phyloP scores from a whole-genome alignment of 1,140 invertebrate species.

The Camponotus vicinus region DNA sequence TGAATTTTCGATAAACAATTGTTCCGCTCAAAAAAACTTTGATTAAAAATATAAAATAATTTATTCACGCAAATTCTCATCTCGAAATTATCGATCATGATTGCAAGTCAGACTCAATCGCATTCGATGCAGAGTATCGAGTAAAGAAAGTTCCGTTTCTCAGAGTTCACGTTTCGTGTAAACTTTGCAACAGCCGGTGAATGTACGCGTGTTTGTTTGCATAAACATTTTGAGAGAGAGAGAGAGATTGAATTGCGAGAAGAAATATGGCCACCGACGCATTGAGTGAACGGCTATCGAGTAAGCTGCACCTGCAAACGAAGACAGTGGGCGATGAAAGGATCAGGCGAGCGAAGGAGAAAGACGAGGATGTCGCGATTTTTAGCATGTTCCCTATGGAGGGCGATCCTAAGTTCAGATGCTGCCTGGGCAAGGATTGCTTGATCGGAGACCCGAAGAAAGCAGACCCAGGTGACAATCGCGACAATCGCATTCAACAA shows the following conservation, averaged over 20 bases:
- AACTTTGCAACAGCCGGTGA: background rate
- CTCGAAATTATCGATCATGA: background rate
- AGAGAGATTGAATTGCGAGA: constrained; percentile 27
- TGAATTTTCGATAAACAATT: background rate
- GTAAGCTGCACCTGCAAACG: constrained; percentile 90
- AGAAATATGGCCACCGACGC: constrained; percentile 90
- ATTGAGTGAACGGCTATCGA: constrained; percentile 91
- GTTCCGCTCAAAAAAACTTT: background rate
- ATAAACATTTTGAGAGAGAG: constrained; percentile 18
- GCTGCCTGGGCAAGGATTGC: constrained; percentile 91
- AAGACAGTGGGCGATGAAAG: constrained; percentile 92
- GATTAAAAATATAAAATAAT: constrained; percentile 6
- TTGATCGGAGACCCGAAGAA: constrained; percentile 91
- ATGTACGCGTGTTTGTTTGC: constrained; percentile 28
- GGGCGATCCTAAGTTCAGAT: constrained; percentile 92
- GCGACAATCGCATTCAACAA: background rate
- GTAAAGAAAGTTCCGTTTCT: constrained; percentile 19
- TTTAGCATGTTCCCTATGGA: constrained; percentile 92
- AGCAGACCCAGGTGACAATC: constrained; percentile 90
- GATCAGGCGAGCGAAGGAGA: constrained; percentile 91
- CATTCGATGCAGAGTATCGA: background rate
- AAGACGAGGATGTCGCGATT: constrained; percentile 94
- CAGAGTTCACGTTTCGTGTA: constrained; percentile 26
- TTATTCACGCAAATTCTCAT: background rate
- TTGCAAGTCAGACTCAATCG: background rate